These are phyloP conservation scores for Salvelinus fontinalis DNA, from an alignment of 2,113 vertebrate genomes.

Conservation along the genomic window DNA sequence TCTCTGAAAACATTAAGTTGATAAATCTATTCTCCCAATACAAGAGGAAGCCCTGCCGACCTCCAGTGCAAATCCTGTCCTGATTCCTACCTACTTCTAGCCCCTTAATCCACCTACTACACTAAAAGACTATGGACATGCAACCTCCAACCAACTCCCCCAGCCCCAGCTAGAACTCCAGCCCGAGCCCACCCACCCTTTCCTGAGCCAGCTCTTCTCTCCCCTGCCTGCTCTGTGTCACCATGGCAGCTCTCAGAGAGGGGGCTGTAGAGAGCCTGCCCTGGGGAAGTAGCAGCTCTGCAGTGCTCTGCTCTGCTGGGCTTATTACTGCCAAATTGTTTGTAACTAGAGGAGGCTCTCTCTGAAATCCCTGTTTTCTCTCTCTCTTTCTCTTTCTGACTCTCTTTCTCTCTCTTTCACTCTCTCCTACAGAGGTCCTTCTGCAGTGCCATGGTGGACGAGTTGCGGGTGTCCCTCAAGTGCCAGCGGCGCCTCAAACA, in stretches of 20 bases:
- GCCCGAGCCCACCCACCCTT: not conserved
- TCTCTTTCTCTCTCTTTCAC: conserved; percentile 17
- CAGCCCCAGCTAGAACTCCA: not conserved
- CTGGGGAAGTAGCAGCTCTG: not conserved
- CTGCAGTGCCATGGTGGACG: conserved; percentile 98
- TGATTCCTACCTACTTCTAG: conserved; percentile 8
- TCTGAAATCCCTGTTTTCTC: conserved; percentile 23
- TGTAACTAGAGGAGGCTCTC: conserved; percentile 1
- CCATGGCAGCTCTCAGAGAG: not conserved
- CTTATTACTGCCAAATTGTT: conserved; percentile 32
- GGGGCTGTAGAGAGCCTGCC: conserved; percentile 18
- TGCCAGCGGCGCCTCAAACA: conserved; percentile 96
- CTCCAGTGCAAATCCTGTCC: too few species aligned
- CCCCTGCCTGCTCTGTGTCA: conserved; percentile 29
- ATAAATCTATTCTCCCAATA: too few species aligned
- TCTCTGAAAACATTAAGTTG: too few species aligned
- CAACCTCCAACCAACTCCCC: conserved; percentile 20
- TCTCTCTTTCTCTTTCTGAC: conserved; percentile 35
- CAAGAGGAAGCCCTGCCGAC: too few species aligned
- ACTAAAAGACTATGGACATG: conserved; percentile 22
- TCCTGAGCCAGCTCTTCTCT: not conserved
- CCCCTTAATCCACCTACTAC: not conserved
- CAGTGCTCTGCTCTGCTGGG: not conserved
- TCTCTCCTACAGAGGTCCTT: conserved; percentile 85
- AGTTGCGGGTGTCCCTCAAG: conserved; percentile 93